A percentile compares a stretch with the other conserved stretches of the same genome.
Conservation (phyloP, 2,888 invertebrate species). For the Orthosia gothica region DNA sequence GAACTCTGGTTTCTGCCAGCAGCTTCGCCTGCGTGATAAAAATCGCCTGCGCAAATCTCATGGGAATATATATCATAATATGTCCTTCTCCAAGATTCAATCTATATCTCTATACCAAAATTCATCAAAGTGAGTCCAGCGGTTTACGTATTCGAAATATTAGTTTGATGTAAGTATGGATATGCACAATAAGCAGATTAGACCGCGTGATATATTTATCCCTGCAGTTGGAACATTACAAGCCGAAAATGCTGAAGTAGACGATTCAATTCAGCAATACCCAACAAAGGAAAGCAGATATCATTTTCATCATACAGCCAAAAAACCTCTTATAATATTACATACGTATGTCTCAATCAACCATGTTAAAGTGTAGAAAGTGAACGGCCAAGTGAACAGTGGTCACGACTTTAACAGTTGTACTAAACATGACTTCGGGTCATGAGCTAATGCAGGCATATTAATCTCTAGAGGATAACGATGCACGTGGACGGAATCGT, state of each 20-base stretch:
- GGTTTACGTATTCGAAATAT: too few relatives aligned
- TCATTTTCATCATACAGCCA: neutral
- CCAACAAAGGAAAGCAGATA: constrained; percentile 17
- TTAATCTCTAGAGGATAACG: constrained; percentile 41
- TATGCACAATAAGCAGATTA: neutral
- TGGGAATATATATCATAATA: too few relatives aligned
- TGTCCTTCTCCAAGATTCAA: too few relatives aligned
- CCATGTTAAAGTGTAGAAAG: constrained; percentile 41
- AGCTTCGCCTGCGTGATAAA: too few relatives aligned
- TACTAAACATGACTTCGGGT: constrained; percentile 18
- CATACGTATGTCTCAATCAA: constrained; percentile 18
- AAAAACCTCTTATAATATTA: constrained; percentile 3
- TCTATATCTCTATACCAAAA: too few relatives aligned
- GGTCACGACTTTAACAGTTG: constrained; percentile 33
- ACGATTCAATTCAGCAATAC: too few relatives aligned
- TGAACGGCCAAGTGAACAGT: constrained; percentile 6
- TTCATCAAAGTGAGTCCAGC: too few relatives aligned
- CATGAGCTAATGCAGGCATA: constrained; percentile 38
- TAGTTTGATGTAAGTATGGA: neutral
- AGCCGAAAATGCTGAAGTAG: too few relatives aligned
- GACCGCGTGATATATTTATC: too few relatives aligned
- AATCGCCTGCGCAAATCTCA: too few relatives aligned
- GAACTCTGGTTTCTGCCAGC: too few relatives aligned
- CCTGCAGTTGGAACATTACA: too few relatives aligned
- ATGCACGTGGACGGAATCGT: constrained; percentile 15